Evolutionary conservation across 2,888 invertebrate species (phyloP).

Genomic region (Ariolimax columbianus): DNA sequence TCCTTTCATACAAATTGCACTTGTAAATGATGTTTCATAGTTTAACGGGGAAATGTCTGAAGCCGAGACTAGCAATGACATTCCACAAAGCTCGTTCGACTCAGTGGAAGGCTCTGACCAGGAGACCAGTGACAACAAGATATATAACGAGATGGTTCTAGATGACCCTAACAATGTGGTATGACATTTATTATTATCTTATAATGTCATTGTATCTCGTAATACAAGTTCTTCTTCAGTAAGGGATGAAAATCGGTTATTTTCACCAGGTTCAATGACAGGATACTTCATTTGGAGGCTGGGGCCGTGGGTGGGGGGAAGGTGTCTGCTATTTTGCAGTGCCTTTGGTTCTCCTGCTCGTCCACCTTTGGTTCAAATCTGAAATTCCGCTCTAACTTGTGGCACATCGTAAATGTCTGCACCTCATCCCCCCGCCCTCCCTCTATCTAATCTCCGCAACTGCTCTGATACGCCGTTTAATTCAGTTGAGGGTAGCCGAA

Average conservation of each 20-base stretch:
- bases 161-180: constrained; percentile 48
- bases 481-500: no score
- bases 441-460: no score
- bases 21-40: no score
- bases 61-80: background rate
- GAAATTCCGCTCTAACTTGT: no score
- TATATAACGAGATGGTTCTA: constrained; percentile 42
- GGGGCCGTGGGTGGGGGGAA: background rate
- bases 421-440: no score
- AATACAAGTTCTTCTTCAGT: background rate
- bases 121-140: background rate
- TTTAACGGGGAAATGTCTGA: background rate
- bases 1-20: no score
- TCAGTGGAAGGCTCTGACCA: constrained; percentile 18
- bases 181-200: background rate
- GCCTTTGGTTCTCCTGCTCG: background rate
- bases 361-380: background rate
- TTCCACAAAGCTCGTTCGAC: background rate
- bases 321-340: background rate
- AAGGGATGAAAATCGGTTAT: background rate
- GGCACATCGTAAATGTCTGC: no score
- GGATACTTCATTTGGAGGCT: no score
- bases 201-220: background rate
- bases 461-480: no score
- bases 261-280: background rate